A percentile compares a stretch with the other conserved stretches of the same genome.
Evolutionary conservation across 92 coral and sea anemone genomes (phyloP).

Genomic region (Parazoanthus darwini): DNA sequence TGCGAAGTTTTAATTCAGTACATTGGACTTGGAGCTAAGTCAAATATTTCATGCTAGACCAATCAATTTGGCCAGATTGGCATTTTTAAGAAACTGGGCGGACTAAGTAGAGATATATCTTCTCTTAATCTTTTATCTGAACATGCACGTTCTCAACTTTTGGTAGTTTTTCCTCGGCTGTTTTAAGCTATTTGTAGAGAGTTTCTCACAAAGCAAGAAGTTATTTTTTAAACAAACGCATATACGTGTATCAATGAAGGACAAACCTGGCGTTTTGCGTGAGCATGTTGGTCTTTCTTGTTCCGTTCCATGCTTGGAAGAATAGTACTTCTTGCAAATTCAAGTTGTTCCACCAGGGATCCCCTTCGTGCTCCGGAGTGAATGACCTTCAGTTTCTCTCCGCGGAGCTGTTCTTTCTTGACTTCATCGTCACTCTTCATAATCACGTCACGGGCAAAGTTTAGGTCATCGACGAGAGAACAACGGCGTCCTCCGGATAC

Average conservation of each 20-base stretch:
- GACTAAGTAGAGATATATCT: too few relatives aligned
- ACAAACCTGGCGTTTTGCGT: not conserved
- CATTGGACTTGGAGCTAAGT: too few relatives aligned
- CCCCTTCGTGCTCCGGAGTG: constrained; percentile 12
- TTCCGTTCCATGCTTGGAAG: not conserved
- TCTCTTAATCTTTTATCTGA: too few relatives aligned
- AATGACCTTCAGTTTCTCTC: not conserved
- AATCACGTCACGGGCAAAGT: not conserved
- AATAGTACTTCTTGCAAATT: not conserved
- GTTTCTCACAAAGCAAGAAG: too few relatives aligned
- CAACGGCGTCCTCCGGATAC: constrained; percentile 8
- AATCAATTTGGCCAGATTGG: too few relatives aligned
- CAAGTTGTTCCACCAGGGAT: constrained; percentile 8
- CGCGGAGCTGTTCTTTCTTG: not conserved
- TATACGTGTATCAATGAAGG: not conserved
- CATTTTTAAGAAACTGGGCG: too few relatives aligned
- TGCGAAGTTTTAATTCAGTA: too few relatives aligned
- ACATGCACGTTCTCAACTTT: too few relatives aligned
- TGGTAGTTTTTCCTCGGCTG: too few relatives aligned
- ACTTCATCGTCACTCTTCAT: not conserved
- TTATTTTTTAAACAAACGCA: not conserved
- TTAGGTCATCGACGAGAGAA: not conserved
- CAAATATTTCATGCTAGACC: too few relatives aligned
- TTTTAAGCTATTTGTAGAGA: too few relatives aligned
- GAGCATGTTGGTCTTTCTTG: not conserved